Evolutionary conservation across 2,888 invertebrate species (phyloP), one percentile per base, ranked within the genome.

Genomic region (Piscicola geometra): DNA sequence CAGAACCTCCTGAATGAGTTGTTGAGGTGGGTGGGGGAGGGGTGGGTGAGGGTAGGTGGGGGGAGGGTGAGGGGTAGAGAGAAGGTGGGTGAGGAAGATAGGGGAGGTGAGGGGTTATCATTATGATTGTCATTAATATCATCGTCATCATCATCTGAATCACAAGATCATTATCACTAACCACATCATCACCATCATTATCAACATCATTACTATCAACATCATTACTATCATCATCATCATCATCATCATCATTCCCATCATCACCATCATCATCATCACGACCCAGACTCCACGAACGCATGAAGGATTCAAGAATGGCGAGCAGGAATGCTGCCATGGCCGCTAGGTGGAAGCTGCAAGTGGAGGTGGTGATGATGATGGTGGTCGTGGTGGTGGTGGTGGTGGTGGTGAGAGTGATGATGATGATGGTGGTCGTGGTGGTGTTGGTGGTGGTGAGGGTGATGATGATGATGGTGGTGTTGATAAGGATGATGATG

Each of bases 301-400:
- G 83, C 76, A 84, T 85, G 85, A 80, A 80, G 69, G 74, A 81
- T 41, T 76, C 82, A 25, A 82, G 83, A 1, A 76, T 80, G 1
- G 83, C 83, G n/a, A 75, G 77, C 1, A 80, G 93, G 76, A 94
- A 95, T 85, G 89, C 91, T 81, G 91, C 92, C 82, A 88, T 94
- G 80, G 89, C 95, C 76, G 91, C 91, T 81, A 89, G 92, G 75
- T 95, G 94, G 93, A 91, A 91, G 80, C 90, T 92, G 76, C 94
- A 96, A 84, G 88, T 79, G 18, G 78, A 78, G 77, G 78, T 79
- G 50, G 36, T 70, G 12, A 56, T 28, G n/a, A n/a, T 36, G 25
- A 52, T 25, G 30, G 15, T 69, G 41, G 15, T 41, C 9, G 15
- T 41, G 41, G 15, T 41, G 41, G 15, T 41, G 41, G 15, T 41